phyloP scores from a whole-genome alignment of 1,140 invertebrate species.

The Drosophila paulistorum region DNA sequence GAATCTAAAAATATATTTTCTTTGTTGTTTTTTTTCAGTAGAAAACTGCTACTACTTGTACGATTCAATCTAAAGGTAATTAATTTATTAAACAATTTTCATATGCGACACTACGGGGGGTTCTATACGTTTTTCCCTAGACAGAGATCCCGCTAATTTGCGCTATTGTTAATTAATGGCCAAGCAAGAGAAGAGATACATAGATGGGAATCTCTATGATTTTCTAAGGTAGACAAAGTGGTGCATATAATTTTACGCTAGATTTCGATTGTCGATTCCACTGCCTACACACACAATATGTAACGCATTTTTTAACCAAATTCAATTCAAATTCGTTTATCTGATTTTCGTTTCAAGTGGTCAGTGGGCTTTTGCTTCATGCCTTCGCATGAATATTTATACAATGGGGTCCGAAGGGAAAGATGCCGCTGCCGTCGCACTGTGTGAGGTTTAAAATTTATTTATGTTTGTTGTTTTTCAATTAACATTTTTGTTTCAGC shows the following conservation, averaged over 20 bases:
- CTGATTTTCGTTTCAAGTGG: constrained; percentile 66
- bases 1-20: constrained; percentile 30
- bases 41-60: constrained; percentile 37
- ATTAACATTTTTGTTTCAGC: constrained; percentile 37
- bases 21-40: constrained; percentile 11
- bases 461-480: constrained; percentile 37
- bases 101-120: constrained; percentile 31
- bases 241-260: constrained; percentile 29
- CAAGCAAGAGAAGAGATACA: constrained; percentile 9
- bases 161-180: constrained; percentile 47
- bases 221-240: constrained; percentile 23
- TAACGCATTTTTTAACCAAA: constrained; percentile 60
- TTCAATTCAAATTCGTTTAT: constrained; percentile 66
- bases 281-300: constrained; percentile 61
- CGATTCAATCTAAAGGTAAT: constrained; percentile 49
- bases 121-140: background rate
- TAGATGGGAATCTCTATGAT: constrained; percentile 4
- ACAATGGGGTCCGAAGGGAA: background rate
- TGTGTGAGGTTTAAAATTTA: constrained; percentile 42
- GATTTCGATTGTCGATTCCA: constrained; percentile 13
- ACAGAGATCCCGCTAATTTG: constrained; percentile 44
- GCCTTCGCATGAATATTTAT: constrained; percentile 60
- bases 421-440: background rate
- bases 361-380: constrained; percentile 21
- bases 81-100: constrained; percentile 57